These are phyloP conservation scores for Vanessa atalanta DNA, from an alignment of 1,140 invertebrate genomes.

Conservation along the genomic window DNA sequence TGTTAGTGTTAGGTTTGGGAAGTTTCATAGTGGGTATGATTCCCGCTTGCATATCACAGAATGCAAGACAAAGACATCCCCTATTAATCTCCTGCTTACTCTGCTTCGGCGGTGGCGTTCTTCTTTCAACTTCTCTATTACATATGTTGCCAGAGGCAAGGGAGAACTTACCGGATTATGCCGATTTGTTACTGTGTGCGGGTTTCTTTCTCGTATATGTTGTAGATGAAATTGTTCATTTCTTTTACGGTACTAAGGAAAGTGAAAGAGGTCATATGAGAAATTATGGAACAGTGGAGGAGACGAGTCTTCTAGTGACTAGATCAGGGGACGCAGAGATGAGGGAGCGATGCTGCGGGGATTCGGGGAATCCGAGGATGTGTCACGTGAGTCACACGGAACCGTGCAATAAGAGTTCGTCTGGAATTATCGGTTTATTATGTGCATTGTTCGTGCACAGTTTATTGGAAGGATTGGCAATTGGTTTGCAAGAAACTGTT, in stretches of 20 bases:
- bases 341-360: conserved; percentile 62
- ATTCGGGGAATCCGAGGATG: conserved; percentile 80
- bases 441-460: conserved; percentile 89
- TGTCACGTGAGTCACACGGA: conserved; percentile 84
- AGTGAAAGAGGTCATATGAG: conserved; percentile 10
- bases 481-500: conserved; percentile 86
- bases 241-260: conserved; percentile 78
- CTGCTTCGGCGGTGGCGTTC: conserved; percentile 92
- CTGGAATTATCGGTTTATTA: conserved; percentile 83
- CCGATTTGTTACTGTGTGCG: conserved; percentile 86
- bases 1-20: conserved; percentile 84
- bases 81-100: conserved; percentile 84
- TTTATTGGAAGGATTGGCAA: conserved; percentile 90
- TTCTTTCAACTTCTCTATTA: conserved; percentile 89
- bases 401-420: conserved; percentile 81
- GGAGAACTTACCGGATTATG: conserved; percentile 80
- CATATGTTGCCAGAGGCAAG: conserved; percentile 92
- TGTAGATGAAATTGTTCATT: conserved; percentile 88
- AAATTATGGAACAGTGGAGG: conserved; percentile 63
- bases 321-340: conserved; percentile 52
- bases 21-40: conserved; percentile 86
- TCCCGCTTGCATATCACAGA: conserved; percentile 82
- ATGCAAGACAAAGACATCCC: conserved; percentile 81
- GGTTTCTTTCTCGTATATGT: conserved; percentile 92
- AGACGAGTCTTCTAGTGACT: conserved; percentile 46